Evolutionary conservation across 2,113 vertebrate genomes (phyloP).

Genomic region (Sylvietta virens): DNA sequence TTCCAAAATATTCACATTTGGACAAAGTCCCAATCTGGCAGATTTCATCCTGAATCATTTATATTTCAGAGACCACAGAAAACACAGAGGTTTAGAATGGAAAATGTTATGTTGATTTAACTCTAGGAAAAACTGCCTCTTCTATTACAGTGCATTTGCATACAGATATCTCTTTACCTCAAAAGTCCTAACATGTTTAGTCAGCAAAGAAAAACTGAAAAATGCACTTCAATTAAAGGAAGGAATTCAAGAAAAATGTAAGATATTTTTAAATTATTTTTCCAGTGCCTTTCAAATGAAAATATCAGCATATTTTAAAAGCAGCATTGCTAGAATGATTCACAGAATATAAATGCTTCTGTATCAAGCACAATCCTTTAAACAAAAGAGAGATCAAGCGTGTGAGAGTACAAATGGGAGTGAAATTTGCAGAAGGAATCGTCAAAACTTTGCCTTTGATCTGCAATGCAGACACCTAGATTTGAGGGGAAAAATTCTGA

Average conservation of each 20-base stretch:
- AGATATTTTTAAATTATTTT: constrained; percentile 26
- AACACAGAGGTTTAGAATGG: constrained; percentile 11
- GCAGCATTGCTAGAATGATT: not conserved
- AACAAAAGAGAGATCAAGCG: constrained; percentile 29
- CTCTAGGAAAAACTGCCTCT: constrained; percentile 2
- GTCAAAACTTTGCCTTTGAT: constrained; percentile 3
- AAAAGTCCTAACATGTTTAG: not conserved
- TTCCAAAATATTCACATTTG: constrained; percentile 42
- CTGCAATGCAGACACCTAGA: not conserved
- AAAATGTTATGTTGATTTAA: constrained; percentile 10
- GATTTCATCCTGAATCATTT: constrained; percentile 50
- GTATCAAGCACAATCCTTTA: not conserved
- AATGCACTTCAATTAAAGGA: not conserved
- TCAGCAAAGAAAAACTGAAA: constrained; percentile 2
- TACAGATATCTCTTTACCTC: constrained; percentile 11
- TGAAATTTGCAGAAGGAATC: not conserved
- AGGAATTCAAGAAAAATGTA: constrained; percentile 26
- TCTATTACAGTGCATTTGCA: not conserved
- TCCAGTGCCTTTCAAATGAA: constrained; percentile 47
- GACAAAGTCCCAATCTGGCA: not conserved
- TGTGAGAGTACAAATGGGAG: not conserved
- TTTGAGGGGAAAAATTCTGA: not conserved
- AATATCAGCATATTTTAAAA: constrained; percentile 50
- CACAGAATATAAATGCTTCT: not conserved
- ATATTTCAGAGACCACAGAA: constrained; percentile 40